Evolutionary conservation across 1,140 invertebrate genomes (phyloP), one percentile per base, ranked within the genome.

Genomic region (Stenopsyche tienmushanensis): DNA sequence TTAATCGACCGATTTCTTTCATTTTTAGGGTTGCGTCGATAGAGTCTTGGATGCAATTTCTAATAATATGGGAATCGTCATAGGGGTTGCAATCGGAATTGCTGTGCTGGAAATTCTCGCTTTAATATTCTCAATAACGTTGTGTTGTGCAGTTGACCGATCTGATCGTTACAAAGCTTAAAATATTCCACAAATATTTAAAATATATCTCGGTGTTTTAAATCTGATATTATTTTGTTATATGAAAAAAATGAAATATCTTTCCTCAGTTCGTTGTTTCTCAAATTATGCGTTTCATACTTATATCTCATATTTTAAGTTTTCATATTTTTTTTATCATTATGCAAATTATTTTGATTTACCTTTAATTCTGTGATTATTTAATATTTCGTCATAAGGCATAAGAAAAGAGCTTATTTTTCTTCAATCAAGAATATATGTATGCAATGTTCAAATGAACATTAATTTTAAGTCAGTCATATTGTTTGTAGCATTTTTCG

Each of bases 61-160:
- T 29, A 79, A 82, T 17, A 83, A 90, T 67, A 80, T 84, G 69
- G 80, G 82, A 26, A 81, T 86, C 39, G 79, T 92, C 34, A 81
- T 91, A 42, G 84, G 82, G 24, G 77, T 89, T 7, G 83, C 83
- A 0, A 82, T 90, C 54, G 83, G 82, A 18, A 80, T 93, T 44
- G 83, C 88, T 29, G 77, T 86, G 13, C 66, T 89, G 64, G 86
- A 93, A 79, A 75, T 92, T 45, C 73, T 93, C 23, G 90, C 90
- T 29, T 81, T 94, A 70, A 85, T 91, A 49, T 91, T 92, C 72
- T 87, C 90, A 1, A 79, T 93, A 72, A 83, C 91, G 67, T 79
- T 93, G 17, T 91, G 90, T 73, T 92, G 89, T 76, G 87, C 89
- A 23, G 86, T 91, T 65, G 83, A 84, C 66, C 82, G 83, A 63